Evolutionary conservation across 1,140 invertebrate genomes (phyloP).

Genomic region (Aphaenogaster rudis): DNA sequence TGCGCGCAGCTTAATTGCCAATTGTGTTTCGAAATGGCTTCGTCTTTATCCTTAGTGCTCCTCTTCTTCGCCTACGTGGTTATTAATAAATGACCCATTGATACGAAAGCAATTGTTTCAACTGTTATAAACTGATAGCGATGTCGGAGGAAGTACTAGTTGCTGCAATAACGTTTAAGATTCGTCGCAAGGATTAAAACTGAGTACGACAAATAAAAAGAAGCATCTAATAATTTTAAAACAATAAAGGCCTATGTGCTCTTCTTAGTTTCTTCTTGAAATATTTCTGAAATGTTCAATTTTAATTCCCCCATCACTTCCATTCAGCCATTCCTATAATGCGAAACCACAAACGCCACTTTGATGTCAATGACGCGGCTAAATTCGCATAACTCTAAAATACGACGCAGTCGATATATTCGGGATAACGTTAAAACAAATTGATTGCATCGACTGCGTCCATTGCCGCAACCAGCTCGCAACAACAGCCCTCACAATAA

Average conservation of each 20-base stretch:
- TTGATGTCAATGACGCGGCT: constrained; percentile 15
- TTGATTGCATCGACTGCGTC: constrained; percentile 53
- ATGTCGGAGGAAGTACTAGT: constrained; percentile 6
- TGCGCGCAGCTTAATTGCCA: constrained; percentile 72
- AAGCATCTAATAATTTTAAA: not conserved
- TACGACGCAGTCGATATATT: constrained; percentile 40
- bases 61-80: constrained; percentile 14
- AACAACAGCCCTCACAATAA: constrained; percentile 56
- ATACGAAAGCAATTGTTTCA: constrained; percentile 52
- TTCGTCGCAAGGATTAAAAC: not conserved
- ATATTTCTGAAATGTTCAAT: not conserved
- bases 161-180: not conserved
- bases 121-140: constrained; percentile 17
- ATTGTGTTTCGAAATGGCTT: constrained; percentile 68
- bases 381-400: constrained; percentile 47
- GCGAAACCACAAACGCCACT: constrained; percentile 16
- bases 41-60: constrained; percentile 66
- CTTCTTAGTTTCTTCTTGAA: not conserved
- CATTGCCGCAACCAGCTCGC: constrained; percentile 45
- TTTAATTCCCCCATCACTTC: not conserved
- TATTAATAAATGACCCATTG: constrained; percentile 66
- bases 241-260: not conserved
- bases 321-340: not conserved
- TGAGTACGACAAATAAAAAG: not conserved
- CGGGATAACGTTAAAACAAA: constrained; percentile 61